Base-by-base conservation (phyloP, 2,888 invertebrate species). In the Parnassius mnemosyne region DNA sequence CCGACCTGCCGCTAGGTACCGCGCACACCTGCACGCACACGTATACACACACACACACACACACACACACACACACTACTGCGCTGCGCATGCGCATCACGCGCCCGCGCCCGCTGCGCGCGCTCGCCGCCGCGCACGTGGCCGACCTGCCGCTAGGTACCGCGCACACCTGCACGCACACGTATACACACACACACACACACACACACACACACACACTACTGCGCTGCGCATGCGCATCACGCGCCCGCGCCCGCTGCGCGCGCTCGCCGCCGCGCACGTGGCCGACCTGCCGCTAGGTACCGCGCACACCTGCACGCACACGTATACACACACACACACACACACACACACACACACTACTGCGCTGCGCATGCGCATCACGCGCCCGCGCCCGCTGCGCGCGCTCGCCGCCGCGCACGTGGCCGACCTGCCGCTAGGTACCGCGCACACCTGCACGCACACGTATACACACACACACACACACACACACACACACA, bases 231-330 rank as follows among this genome's bases (percentile, higher is more conserved):
- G 20, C 20, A 20, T 20, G 20, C 20, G 20, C 20, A 20, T 20
- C 20, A 20, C 20, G 20, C 20, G 20, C 20, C 20, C 3, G 20
- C 20, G 20, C 20, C 20, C 3, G 20, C 20, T 20, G 20, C 87
- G 93, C 0, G 89, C 16, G 16, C 16, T 98, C 0, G 92, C 94
- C 57, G 84, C 92, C 57, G 89, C 92, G 53, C 96, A 95, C 74
- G 93, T 98, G 2, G 96, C 95, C 71, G 96, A 98, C 75, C 85
- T 98, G 64, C 88, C 94, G 0, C 89, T 96, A 1, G 80, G 82
- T 80, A 63, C 43, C 43, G 10, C 43, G 9, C 10, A 9, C 43
- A 43, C 43, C 43, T 43, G 10, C 43, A 10, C 43, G 2, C 10
- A 10, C 43, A 10, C 10, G 9, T 3, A 10, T 11, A 43, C 43